A percentile compares a stretch with the other conserved stretches of the same genome.
These are phyloP conservation scores for Todiramphus chloris DNA, from an alignment of 2,113 vertebrate species.

Conservation along the genomic window DNA sequence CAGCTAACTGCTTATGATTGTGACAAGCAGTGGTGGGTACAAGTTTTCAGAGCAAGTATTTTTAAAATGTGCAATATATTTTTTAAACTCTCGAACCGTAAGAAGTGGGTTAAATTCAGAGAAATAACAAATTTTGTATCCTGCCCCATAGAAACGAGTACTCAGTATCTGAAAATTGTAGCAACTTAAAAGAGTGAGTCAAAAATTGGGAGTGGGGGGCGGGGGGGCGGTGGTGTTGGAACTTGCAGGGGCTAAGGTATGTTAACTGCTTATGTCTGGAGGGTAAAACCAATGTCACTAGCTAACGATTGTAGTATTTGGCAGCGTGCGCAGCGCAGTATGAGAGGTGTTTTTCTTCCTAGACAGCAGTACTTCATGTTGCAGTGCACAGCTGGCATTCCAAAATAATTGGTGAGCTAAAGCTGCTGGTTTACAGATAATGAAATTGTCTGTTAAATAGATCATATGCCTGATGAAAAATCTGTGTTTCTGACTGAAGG, in stretches of 20 bases:
- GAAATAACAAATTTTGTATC: neutral
- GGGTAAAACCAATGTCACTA: neutral
- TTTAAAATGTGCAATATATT: neutral
- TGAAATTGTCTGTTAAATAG: neutral
- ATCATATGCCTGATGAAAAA: neutral
- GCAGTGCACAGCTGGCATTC: neutral
- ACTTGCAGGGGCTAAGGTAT: neutral
- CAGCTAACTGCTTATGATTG: neutral
- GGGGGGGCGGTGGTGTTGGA: rapidly evolving
- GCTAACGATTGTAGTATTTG: neutral
- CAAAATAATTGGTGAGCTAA: neutral
- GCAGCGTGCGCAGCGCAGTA: rapidly evolving
- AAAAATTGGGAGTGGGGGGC: neutral
- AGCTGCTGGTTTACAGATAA: neutral
- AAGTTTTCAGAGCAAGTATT: neutral
- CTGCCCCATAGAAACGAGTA: neutral
- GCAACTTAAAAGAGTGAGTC: neutral
- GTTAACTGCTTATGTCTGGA: neutral
- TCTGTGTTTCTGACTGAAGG: neutral
- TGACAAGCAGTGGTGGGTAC: neutral
- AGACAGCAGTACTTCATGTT: neutral
- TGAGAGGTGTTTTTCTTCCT: neutral
- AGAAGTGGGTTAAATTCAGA: neutral
- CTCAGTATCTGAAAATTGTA: neutral
- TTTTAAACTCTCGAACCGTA: neutral